A percentile compares a stretch with the other conserved stretches of the same genome.
Conservation (phyloP, 2,888 invertebrate genomes). For the Muscina levida region DNA sequence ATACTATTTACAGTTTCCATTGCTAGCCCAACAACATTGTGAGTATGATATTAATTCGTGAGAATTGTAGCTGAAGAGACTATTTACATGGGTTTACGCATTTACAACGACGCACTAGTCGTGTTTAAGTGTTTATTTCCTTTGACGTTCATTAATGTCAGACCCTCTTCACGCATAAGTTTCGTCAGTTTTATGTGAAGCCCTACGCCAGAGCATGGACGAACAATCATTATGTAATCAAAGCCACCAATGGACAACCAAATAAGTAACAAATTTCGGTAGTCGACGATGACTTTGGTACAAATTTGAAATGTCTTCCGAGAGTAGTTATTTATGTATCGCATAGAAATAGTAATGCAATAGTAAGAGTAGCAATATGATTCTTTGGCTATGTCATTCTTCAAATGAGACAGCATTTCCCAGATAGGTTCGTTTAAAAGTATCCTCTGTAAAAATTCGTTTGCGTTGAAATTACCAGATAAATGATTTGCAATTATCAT, state of each 20-base stretch:
- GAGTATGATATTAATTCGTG: no score
- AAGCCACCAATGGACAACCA: not conserved
- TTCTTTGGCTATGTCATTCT: not conserved
- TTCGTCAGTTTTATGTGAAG: not conserved
- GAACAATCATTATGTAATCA: not conserved
- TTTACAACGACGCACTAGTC: not conserved
- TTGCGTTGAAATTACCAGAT: not conserved
- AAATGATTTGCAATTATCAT: not conserved
- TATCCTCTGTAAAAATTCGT: not conserved
- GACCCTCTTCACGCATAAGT: slow-evolving; percentile 5
- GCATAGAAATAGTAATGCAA: not conserved
- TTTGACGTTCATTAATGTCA: not conserved
- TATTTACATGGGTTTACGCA: no score
- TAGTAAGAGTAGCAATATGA: no score
- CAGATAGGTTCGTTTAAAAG: not conserved
- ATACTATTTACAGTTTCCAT: no score
- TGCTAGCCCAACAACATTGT: no score
- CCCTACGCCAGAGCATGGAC: not conserved
- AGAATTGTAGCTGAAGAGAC: not conserved
- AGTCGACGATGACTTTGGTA: not conserved
- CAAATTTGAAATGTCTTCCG: not conserved
- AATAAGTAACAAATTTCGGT: not conserved
- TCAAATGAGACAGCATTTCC: slow-evolving; percentile 1
- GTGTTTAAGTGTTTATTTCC: slow-evolving; percentile 3
- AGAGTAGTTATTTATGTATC: not conserved